These are phyloP conservation scores for Pelochelys cantorii DNA, from an alignment of 2,797 vertebrate species.

Conservation along the genomic window DNA sequence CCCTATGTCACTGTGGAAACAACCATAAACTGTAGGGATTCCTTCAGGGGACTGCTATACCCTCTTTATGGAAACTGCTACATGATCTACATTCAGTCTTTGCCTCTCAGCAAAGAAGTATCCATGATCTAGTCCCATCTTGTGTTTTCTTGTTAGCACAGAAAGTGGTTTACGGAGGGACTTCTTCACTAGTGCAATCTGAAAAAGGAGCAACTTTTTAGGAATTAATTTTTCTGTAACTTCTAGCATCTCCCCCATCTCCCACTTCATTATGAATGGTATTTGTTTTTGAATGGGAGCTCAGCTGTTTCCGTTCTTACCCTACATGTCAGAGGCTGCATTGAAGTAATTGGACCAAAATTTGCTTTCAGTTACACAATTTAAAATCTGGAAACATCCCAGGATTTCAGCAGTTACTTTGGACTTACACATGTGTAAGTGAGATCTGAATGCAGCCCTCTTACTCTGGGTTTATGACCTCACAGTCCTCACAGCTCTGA, in stretches of 20 bases:
- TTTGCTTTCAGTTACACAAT: not conserved
- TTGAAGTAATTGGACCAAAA: not conserved
- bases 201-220: not conserved
- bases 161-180: not conserved
- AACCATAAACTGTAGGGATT: not conserved
- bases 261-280: not conserved
- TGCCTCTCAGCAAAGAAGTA: not conserved
- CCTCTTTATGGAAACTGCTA: too few species aligned
- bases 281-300: not conserved
- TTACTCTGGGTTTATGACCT: constrained; percentile 7
- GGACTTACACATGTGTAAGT: not conserved
- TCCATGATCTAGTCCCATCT: not conserved
- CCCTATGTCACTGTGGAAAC: not conserved
- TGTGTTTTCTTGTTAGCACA: not conserved
- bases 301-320: not conserved
- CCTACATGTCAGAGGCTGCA: not conserved
- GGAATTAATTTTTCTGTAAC: not conserved
- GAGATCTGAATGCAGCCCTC: not conserved
- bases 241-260: not conserved
- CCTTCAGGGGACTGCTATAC: not conserved
- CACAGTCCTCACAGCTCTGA: constrained; percentile 16
- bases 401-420: not conserved
- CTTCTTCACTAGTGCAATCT: not conserved
- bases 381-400: not conserved
- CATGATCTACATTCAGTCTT: not conserved